Conservation (phyloP, 64 coral and sea anemone species). For the Montipora foliosa region DNA sequence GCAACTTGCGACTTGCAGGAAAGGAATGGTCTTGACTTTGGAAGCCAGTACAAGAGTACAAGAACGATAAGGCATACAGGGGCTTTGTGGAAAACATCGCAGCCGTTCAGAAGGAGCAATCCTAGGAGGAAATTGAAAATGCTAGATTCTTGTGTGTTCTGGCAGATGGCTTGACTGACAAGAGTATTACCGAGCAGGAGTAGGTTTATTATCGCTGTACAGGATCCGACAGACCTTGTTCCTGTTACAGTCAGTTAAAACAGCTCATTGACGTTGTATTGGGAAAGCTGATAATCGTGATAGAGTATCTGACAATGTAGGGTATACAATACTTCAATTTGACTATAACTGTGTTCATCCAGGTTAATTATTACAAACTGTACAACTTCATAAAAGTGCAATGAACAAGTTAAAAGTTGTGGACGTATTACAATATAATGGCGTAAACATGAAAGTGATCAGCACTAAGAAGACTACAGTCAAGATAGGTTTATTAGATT, state of each 20-base stretch:
- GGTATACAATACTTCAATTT: too few relatives aligned
- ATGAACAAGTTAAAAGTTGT: too few relatives aligned
- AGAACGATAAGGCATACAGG: constrained; percentile 26
- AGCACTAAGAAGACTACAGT: too few relatives aligned
- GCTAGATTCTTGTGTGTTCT: constrained; percentile 39
- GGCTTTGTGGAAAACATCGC: constrained; percentile 22
- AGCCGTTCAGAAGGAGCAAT: constrained; percentile 1
- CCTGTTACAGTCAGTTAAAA: neutral
- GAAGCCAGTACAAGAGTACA: neutral
- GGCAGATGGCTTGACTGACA: constrained; percentile 53
- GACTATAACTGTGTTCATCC: too few relatives aligned
- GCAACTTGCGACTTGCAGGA: constrained; percentile 38
- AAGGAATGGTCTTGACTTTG: constrained; percentile 54
- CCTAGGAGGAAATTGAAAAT: neutral
- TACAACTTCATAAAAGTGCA: too few relatives aligned
- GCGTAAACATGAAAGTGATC: too few relatives aligned
- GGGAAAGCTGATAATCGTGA: too few relatives aligned
- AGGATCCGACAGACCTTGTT: constrained; percentile 1
- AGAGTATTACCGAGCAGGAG: constrained; percentile 40
- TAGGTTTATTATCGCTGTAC: constrained; percentile 1
- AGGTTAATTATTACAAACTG: too few relatives aligned
- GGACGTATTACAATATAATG: too few relatives aligned
- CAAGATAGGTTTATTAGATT: too few relatives aligned
- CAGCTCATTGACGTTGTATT: too few relatives aligned
- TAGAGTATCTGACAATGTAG: too few relatives aligned